phyloP scores from a whole-genome alignment of 2,797 vertebrate genomes.

The Sebastes minor region DNA sequence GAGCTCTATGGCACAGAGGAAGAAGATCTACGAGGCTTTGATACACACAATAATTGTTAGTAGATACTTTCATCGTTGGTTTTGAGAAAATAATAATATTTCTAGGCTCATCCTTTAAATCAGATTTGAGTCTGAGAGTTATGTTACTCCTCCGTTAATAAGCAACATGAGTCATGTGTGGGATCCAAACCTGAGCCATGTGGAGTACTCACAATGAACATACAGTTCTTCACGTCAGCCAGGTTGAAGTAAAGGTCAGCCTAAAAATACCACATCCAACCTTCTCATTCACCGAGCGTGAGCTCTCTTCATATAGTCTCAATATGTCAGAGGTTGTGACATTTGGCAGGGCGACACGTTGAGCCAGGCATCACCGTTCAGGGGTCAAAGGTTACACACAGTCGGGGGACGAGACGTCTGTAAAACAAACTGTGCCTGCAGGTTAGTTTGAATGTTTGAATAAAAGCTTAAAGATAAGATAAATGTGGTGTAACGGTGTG shows the following conservation, averaged over 20 bases:
- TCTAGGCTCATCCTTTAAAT: not conserved
- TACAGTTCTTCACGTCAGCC: conserved; percentile 12
- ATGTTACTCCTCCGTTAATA: not conserved
- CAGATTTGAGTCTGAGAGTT: not conserved
- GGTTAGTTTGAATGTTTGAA: not conserved
- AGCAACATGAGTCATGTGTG: not conserved
- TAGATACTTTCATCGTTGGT: not conserved
- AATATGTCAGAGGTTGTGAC: conserved; percentile 47
- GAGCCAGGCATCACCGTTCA: fast-evolving
- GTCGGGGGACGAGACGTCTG: not conserved
- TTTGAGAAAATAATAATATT: not conserved
- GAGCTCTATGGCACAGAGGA: not conserved
- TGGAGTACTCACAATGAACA: not conserved
- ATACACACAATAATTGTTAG: not conserved
- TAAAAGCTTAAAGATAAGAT: conserved; percentile 7
- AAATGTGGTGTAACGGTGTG: conserved; percentile 24
- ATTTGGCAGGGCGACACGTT: not conserved
- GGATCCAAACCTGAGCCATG: not conserved
- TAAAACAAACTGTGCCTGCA: not conserved
- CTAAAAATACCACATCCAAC: conserved; percentile 42
- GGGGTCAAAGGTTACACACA: not conserved
- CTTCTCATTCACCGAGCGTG: not conserved
- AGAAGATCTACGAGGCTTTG: not conserved
- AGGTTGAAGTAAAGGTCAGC: conserved; percentile 42
- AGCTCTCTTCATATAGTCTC: conserved; percentile 14